A percentile compares a stretch with the other conserved stretches of the same genome.
Conservation (phyloP, 2,888 invertebrate genomes). For the Diadegma fenestrale region DNA sequence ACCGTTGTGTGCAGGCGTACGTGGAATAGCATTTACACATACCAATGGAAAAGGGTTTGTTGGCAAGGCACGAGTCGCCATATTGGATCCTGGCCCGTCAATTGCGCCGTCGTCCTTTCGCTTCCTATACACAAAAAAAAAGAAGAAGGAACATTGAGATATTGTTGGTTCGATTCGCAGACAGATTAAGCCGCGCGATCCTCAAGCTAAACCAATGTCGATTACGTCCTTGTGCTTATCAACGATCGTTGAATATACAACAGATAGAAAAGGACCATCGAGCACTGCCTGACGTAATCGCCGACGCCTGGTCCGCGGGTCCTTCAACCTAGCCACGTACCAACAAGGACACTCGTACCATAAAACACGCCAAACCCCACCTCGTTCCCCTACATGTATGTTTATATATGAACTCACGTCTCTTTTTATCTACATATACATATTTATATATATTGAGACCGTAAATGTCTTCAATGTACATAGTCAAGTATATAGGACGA, state of each 20-base stretch:
- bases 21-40: background rate
- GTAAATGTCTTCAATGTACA: background rate
- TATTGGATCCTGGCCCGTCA: constrained; percentile 76
- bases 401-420: background rate
- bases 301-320: constrained; percentile 38
- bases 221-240: background rate
- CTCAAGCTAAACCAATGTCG: background rate
- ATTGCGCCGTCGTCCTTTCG: constrained; percentile 61
- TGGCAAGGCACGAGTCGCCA: constrained; percentile 75
- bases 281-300: constrained; percentile 33
- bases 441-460: background rate
- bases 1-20: background rate
- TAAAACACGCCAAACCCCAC: background rate
- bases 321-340: constrained; percentile 21
- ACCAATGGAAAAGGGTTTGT: constrained; percentile 69
- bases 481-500: constrained; percentile 20
- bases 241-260: background rate
- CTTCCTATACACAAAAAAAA: constrained; percentile 16
- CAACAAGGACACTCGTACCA: constrained; percentile 20
- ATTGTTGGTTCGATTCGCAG: constrained; percentile 33
- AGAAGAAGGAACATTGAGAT: constrained; percentile 5
- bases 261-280: background rate
- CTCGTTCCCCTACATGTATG: constrained; percentile 1
- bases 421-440: background rate
- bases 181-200: constrained; percentile 2